Evolutionary conservation across 2,888 invertebrate genomes (phyloP), one percentile per base, ranked within the genome.

Genomic region (Formica aserva): DNA sequence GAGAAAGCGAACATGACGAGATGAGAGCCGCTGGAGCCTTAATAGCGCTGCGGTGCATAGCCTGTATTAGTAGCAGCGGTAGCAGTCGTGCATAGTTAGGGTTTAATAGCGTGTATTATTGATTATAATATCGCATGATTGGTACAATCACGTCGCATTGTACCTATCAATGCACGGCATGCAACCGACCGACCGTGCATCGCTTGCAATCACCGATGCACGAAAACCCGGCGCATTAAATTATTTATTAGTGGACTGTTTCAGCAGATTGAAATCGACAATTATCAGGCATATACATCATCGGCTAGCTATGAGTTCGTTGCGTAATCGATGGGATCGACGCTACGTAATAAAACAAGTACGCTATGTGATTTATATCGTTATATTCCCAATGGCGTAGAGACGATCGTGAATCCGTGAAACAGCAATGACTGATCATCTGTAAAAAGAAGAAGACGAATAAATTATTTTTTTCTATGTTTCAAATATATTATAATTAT

Each of bases 91-190:
- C 81, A 87, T 90, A 90, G 87, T 90, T 89, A 86, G 86, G 85
- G 83, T 92, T 91, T 91, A 90, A 92, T 91, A 90, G 91, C 82
- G 85, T 87, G 91, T 89, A 89, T 94, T 94, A 94, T 94, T 93
- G 93, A 94, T 94, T 93, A 92, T 92, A 92, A 92, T 94, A 93
- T 94, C 91, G 94, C 93, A 94, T 94, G 94, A 94, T 94, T 92
- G 92, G 92, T 91, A 92, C 92, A 93, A 94, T 93, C 93, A 92
- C 89, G 91, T 92, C 90, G 88, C 90, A 89, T 91, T 91, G 91
- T 91, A 89, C 91, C 89, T 90, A 91, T 92, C 93, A 92, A 92
- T 92, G 92, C 87, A 82, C 84, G 86, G 92, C 93, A 93, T 92
- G 93, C 93, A 90, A 93, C 84, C 78, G 78, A 71, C 71, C 72